Evolutionary conservation across 2,797 vertebrate genomes (phyloP).

Genomic region (Typhlichthys subterraneus): DNA sequence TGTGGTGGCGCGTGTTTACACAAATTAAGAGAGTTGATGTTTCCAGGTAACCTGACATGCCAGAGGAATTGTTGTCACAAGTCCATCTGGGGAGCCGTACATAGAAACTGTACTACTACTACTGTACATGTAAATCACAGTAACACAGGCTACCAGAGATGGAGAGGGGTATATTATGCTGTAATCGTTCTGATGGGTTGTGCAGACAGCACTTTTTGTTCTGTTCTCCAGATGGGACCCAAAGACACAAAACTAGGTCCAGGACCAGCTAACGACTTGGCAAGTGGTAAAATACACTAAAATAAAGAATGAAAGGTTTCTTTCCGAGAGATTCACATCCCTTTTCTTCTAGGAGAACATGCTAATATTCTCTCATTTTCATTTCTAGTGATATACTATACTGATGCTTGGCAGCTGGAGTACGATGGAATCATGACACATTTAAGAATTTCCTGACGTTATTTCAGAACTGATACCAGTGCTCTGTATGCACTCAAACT

Average conservation of each 20-base stretch:
- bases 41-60: conserved; percentile 28
- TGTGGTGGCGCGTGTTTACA: conserved; percentile 27
- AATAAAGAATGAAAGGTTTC: conserved; percentile 5
- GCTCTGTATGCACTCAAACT: conserved; percentile 16
- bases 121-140: too few relatives aligned
- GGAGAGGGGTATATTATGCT: conserved; percentile 38
- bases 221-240: conserved; percentile 39
- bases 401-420: conserved; percentile 4
- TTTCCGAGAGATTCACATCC: conserved; percentile 22
- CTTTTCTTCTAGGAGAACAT: conserved; percentile 4
- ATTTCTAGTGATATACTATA: not conserved
- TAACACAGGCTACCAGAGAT: conserved; percentile 6
- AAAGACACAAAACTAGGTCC: not conserved
- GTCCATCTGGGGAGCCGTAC: too few relatives aligned
- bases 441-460: conserved; percentile 14
- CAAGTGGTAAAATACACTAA: not conserved
- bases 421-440: conserved; percentile 2
- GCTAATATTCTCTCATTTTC: conserved; percentile 1
- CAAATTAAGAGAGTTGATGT: conserved; percentile 42
- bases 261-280: conserved; percentile 8
- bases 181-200: conserved; percentile 58
- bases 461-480: conserved; percentile 18
- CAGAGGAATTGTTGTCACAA: too few relatives aligned
- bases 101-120: too few relatives aligned
- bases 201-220: conserved; percentile 52